Base-by-base conservation (phyloP, 2,113 vertebrate species). In the Strix uralensis region DNA sequence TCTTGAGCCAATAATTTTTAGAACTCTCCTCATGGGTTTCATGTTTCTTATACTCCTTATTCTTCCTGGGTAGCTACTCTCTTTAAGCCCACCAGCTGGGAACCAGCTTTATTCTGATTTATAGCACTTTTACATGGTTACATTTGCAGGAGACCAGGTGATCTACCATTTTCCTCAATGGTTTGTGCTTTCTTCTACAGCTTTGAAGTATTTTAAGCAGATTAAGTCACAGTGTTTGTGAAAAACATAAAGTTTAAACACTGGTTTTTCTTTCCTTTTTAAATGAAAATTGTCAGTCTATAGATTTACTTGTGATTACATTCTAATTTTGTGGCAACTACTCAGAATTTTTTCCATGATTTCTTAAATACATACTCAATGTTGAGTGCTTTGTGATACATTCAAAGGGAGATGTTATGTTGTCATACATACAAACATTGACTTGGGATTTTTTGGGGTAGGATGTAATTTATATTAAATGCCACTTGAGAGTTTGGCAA, bases 371-470 rank as follows among this genome's bases (percentile, higher is more conserved):
- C 1, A 3, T 38, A 40, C 40, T 40, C 40, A 44, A 67, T 72
- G 7, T 44, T 49, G 6, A 14, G 4, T 59, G 30, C 3, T 81
- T 47, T 70, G 11, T n/a, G 15, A 44, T 57, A 36, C 7, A 27
- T 86, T 86, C 26, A 67, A 57, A 38, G 7, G 8, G 15, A 59
- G 23, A 23, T 2, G 1, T 25, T 57, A 8, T 32, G 8, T 15
- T 58, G 18, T 42, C 29, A 30, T 44, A 27, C 32, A 16, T 1
- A 5, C 30, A 80, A 52, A 72, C 5, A 23, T 7, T 23, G 20
- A 40, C 12, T 67, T 62, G 8, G 0, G 2, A 0, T 2, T 10
- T 57, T 90, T 38, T 7, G 15, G 5, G 7, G 5, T 49, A 40
- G 16, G 12, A 46, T 75, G 9, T 22, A 70, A 67, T 54, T 79